phyloP scores from a whole-genome alignment of 2,888 invertebrate species.

The Rhagophthalmus giganteus region DNA sequence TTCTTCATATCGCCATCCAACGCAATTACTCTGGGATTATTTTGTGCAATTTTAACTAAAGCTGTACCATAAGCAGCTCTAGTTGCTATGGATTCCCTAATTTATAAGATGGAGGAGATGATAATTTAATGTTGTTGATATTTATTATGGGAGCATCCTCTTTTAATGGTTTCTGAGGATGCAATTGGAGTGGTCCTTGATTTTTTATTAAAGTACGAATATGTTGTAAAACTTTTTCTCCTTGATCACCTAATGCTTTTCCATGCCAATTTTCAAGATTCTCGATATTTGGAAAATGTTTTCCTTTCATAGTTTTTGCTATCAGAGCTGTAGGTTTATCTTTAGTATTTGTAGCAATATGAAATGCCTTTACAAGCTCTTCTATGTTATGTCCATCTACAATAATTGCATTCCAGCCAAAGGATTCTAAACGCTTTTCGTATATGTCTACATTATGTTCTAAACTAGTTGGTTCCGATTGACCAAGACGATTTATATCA shows the following conservation, averaged over 20 bases:
- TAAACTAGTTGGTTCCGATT: slow-evolving; percentile 93
- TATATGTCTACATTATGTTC: slow-evolving; percentile 91
- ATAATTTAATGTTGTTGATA: slow-evolving; percentile 71
- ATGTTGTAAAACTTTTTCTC: slow-evolving; percentile 70
- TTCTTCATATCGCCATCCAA: slow-evolving; percentile 99
- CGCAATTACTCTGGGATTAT: slow-evolving; percentile 82
- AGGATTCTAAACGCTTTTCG: slow-evolving; percentile 81
- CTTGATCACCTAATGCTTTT: slow-evolving; percentile 86
- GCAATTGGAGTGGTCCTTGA: slow-evolving; percentile 63
- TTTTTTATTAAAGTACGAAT: slow-evolving; percentile 70
- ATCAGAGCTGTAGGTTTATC: slow-evolving; percentile 90
- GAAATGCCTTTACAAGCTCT: slow-evolving; percentile 86
- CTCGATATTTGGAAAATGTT: slow-evolving; percentile 86
- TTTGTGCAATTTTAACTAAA: slow-evolving; percentile 81
- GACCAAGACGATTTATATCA: slow-evolving; percentile 96
- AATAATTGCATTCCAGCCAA: slow-evolving; percentile 88
- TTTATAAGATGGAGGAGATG: slow-evolving; percentile 82
- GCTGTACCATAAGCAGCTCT: slow-evolving; percentile 94
- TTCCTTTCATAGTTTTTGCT: slow-evolving; percentile 96
- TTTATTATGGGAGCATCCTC: slow-evolving; percentile 74
- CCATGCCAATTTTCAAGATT: slow-evolving; percentile 98
- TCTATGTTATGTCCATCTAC: slow-evolving; percentile 97
- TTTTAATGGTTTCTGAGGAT: slow-evolving; percentile 65
- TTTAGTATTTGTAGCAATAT: slow-evolving; percentile 72
- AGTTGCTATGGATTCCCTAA: slow-evolving; percentile 81